Conservation (phyloP, 2,113 vertebrate species). For the Centropristis striata region DNA sequence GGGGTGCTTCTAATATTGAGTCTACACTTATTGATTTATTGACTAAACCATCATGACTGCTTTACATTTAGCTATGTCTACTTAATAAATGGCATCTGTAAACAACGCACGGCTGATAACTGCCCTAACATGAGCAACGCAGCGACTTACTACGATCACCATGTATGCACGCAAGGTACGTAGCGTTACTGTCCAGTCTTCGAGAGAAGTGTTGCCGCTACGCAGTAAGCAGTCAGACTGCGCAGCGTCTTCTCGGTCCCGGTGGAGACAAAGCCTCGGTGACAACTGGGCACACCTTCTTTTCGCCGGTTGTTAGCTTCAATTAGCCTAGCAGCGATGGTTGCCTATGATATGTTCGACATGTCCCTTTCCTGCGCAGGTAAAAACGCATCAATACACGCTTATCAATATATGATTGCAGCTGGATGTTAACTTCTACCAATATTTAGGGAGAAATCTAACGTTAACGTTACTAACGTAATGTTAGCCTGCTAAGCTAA, state of each 20-base stretch:
- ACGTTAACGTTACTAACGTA: neutral
- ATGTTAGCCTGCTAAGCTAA: slow-evolving; percentile 25
- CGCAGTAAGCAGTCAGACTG: neutral
- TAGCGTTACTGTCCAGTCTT: neutral
- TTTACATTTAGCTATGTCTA: neutral
- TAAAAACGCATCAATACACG: neutral
- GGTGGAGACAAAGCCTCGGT: slow-evolving; percentile 35
- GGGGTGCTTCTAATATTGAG: neutral
- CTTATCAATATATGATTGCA: fast-evolving
- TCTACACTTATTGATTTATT: neutral
- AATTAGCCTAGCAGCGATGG: neutral
- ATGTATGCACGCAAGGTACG: neutral
- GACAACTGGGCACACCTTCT: slow-evolving; percentile 43
- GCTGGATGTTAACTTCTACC: fast-evolving
- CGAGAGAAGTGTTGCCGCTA: neutral
- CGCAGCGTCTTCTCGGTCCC: neutral
- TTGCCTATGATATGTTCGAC: no score
- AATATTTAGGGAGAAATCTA: neutral
- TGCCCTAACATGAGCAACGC: neutral
- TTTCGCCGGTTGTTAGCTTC: neutral
- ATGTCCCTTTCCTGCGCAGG: fast-evolving
- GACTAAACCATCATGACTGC: neutral
- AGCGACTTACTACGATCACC: neutral
- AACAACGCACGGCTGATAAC: neutral
- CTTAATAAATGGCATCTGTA: neutral